These are phyloP conservation scores for Oithona nana DNA, from an alignment of 2,888 invertebrate species.

Conservation along the genomic window DNA sequence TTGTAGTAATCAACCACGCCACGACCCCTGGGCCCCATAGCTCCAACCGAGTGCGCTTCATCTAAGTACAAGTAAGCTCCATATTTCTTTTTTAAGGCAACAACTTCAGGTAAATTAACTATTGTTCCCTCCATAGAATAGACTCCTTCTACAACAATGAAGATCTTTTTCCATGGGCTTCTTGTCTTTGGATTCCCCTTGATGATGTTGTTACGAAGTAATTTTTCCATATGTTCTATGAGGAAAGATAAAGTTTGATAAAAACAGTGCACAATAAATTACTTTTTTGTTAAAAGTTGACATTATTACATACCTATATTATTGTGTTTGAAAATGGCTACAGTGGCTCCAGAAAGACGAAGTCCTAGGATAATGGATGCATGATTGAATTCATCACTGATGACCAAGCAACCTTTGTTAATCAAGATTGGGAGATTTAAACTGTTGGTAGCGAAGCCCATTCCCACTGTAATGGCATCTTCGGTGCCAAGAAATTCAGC, in stretches of 20 bases:
- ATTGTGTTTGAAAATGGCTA: constrained; percentile 48
- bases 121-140: constrained; percentile 98
- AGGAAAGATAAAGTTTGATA: no score
- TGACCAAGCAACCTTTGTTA: constrained; percentile 60
- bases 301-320: no score
- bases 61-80: constrained; percentile 81
- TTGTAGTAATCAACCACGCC: constrained; percentile 76
- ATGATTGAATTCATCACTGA: constrained; percentile 94
- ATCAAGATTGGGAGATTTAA: constrained; percentile 74
- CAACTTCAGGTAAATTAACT: constrained; percentile 63
- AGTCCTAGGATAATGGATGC: constrained; percentile 87
- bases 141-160: constrained; percentile 85
- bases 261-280: no score
- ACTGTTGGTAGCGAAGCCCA: constrained; percentile 97
- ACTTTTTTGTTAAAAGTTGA: no score
- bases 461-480: constrained; percentile 81
- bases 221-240: constrained; percentile 49
- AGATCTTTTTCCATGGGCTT: constrained; percentile 70
- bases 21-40: constrained; percentile 65
- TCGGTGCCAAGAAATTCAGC: constrained; percentile 80
- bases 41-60: constrained; percentile 94
- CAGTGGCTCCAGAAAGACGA: constrained; percentile 60
- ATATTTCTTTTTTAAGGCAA: constrained; percentile 78
- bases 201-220: constrained; percentile 51
- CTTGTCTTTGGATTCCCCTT: constrained; percentile 55